Evolutionary conservation across 2,113 vertebrate genomes (phyloP), one percentile per base, ranked within the genome.

Genomic region (Desmodus rotundus): DNA sequence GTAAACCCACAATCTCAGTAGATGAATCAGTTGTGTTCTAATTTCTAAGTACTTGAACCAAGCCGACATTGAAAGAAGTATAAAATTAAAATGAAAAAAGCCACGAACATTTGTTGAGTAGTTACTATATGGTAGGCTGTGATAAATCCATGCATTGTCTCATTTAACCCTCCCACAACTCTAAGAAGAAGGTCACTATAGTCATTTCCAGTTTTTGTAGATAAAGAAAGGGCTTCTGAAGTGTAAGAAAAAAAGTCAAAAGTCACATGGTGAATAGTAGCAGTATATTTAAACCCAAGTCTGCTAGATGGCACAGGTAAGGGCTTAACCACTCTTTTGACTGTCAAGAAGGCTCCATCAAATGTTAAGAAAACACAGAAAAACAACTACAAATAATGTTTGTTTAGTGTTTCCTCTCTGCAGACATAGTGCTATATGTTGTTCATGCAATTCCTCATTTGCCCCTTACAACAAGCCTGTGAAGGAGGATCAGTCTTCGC

Each of bases 31-130:
- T 61, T 87, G 43, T 56, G 19, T 88, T 92, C 52, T 95, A 43
- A 82, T 94, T 80, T 91, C 43, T 93, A 83, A 89, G 20, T 58
- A 43, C 28, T 41, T 56, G 43, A 70, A 87, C 50, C 31, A 78
- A 96, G 58, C 11, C 47, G 54, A 82, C 91, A 84, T 65, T 38
- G 68, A 94, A 94, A 50, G 90, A 22, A 58, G 24, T 81, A 92
- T 43, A 88, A 68, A 65, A 50, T 77, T 45, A 77, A 78, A 88
- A 54, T 72, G 28, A 47, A 12, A 70, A 93, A 92, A 76, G 11
- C 36, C 28, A 72, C 15, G 67, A 45, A 83, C 7, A 84, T 87
- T 63, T 70, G 77, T 72, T 81, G 77, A 65, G 54, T 28, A 78
- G 0, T 36, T 47, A 43, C 24, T 33, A 36, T 15, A 14, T 94